Base-by-base conservation (phyloP, 2,888 invertebrate species). In the Apamea sordens region DNA sequence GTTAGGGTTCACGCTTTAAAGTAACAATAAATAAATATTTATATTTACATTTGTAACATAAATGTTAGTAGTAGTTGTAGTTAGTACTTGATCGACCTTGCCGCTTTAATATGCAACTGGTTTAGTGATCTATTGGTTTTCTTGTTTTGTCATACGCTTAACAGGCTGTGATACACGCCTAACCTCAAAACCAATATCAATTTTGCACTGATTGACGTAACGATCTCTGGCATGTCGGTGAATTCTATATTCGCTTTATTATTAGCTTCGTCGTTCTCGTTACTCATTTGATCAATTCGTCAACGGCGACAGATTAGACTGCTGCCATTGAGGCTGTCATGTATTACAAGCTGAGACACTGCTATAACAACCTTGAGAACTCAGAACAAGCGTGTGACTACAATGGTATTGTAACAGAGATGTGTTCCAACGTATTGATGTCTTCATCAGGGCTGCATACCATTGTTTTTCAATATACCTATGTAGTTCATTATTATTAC, bases 391-490 rank as follows among this genome's bases (percentile, higher is more conserved):
- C 82, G 87, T 82, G 75, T 78, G 81, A 75, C 76, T 79, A 90
- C 86, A 92, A 84, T 80, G 56, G 89, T 88, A 91, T 88, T 79
- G 83, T 82, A 83, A 85, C 84, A 89, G 83, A 89, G 86, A 87
- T 83, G 76, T 86, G 77, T 82, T 53, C 70, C 69, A 77, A 82
- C 74, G 67, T 83, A 85, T 86, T 86, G 88, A 90, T 89, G 89
- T 90, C 86, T 89, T 89, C 88, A 90, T 69, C 73, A 65, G 76
- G 36, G 47, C 32, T 76, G 50, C 88, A 76, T 82, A 79, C 85
- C 65, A 79, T 83, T 83, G 82, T 88, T 84, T 75, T 84, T 70
- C 69, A 68, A 76, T 74, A 79, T 68, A n/a, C n/a, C n/a, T n/a
- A n/a, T n/a, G n/a, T n/a, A 71, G 50, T 71, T 61, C 63, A 15